phyloP scores from a whole-genome alignment of 2,113 vertebrate genomes.

The Larimichthys crocea region DNA sequence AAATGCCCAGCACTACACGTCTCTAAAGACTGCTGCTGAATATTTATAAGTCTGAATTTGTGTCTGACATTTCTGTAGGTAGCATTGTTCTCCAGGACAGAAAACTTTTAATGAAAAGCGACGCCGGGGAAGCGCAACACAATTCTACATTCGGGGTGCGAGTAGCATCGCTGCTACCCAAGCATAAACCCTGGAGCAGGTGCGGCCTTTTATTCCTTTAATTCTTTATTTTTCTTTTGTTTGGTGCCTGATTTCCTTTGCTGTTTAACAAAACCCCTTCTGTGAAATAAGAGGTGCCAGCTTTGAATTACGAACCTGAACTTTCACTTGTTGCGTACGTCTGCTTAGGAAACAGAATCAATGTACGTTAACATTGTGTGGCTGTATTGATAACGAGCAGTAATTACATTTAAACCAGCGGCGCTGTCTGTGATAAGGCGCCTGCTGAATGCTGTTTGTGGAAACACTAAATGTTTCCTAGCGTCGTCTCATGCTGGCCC shows the following conservation, averaged over 20 bases:
- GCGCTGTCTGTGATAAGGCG: conserved; percentile 16
- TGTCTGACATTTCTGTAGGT: conserved; percentile 44
- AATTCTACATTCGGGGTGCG: conserved; percentile 25
- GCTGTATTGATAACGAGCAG: conserved; percentile 35
- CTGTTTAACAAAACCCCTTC: conserved; percentile 38
- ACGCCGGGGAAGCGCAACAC: conserved; percentile 33
- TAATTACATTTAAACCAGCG: conserved; percentile 28
- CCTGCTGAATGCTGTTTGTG: conserved; percentile 19
- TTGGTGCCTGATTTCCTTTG: conserved; percentile 49
- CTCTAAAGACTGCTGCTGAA: conserved; percentile 23
- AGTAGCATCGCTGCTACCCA: conserved; percentile 28
- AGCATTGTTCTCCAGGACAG: conserved; percentile 27
- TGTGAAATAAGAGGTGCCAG: conserved; percentile 30
- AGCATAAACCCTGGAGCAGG: conserved; percentile 52
- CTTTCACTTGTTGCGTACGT: conserved; percentile 16
- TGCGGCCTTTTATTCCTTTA: conserved; percentile 49
- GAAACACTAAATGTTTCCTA: background rate
- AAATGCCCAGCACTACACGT: conserved; percentile 35
- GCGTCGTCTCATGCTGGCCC: background rate
- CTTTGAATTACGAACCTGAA: conserved; percentile 42
- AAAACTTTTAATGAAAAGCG: conserved; percentile 71
- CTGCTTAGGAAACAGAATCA: conserved; percentile 35
- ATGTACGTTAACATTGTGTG: conserved; percentile 13
- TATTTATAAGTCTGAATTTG: conserved; percentile 46
- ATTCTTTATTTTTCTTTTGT: conserved; percentile 29